Evolutionary conservation across 2,113 vertebrate genomes (phyloP), one percentile per base, ranked within the genome.

Genomic region (Gallinago media): DNA sequence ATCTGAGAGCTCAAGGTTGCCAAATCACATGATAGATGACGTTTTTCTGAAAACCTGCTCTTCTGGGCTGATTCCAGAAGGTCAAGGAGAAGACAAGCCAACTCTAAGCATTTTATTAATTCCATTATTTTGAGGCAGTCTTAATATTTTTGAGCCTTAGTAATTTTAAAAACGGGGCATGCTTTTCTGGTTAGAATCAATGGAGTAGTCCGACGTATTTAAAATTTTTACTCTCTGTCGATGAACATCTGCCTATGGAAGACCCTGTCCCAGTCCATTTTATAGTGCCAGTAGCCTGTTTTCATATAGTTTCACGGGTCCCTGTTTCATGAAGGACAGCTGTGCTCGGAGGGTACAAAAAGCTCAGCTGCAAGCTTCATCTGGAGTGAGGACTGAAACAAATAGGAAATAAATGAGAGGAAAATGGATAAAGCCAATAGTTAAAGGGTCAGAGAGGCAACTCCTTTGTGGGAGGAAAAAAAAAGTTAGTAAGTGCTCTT

Each of bases 321-420:
- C 4, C 36, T 88, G 22, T 71, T 92, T 91, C 3, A 0, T 54
- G 20, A 81, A 40, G 36, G 29, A 54, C 14, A 21, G 13, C 73
- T 49, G 29, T 55, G 65, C 54, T 87, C 81, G 58, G 36, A 71
- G 14, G 29, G 36, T 75, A 88, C 52, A 85, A 62, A 86, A 91
- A 75, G 7, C 81, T 85, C 88, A 78, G 61, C 75, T 92, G 79
- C 76, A 66, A 82, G 58, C 49, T 85, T 78, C 70, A 40, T 29
- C 36, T 49, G 63, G 88, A 91, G 26, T 42, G 20, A 95, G 38
- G 61, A 65, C 73, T 52, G 73, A 94, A 94, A 92, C 89, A 91
- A 93, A 88, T 75, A 40, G 44, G 76, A 94, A 93, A 70, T 88
- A 94, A 96, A 94, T 75, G 74, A 95, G 58, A 94, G 20, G 61